phyloP scores from a whole-genome alignment of 2,888 invertebrate species.

The Coelinius sp. region DNA sequence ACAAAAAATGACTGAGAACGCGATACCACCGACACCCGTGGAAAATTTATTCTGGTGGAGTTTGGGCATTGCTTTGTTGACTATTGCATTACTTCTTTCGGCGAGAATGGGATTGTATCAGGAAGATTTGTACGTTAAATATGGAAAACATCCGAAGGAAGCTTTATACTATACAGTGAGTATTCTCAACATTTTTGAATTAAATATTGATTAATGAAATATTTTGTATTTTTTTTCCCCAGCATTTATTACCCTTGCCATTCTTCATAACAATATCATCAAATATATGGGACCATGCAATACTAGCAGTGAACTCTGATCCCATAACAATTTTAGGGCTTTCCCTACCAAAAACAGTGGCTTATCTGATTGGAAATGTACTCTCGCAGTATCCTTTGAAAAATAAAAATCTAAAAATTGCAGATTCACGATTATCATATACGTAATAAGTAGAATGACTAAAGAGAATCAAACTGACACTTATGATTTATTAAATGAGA shows the following conservation, averaged over 20 bases:
- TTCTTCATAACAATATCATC: constrained; percentile 85
- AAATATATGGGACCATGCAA: constrained; percentile 84
- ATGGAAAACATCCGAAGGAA: constrained; percentile 94
- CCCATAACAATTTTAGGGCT: constrained; percentile 74
- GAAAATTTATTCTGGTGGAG: constrained; percentile 77
- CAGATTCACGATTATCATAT: not conserved
- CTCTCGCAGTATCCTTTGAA: constrained; percentile 85
- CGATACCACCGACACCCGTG: constrained; percentile 63
- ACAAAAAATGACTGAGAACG: constrained; percentile 65
- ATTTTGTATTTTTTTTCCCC: constrained; percentile 39
- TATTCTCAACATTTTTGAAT: not conserved
- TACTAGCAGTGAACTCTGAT: constrained; percentile 80
- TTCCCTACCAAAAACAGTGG: constrained; percentile 81
- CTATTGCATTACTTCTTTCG: constrained; percentile 90
- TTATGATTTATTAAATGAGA: not conserved
- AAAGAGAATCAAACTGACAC: not conserved
- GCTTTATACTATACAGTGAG: constrained; percentile 86
- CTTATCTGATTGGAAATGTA: constrained; percentile 86
- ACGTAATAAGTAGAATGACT: not conserved
- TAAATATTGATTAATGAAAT: not conserved
- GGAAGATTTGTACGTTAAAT: constrained; percentile 84
- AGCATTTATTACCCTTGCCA: constrained; percentile 92
- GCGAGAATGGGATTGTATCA: constrained; percentile 97
- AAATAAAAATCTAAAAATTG: constrained; percentile 1
- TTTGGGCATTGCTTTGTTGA: constrained; percentile 85